Percentiles rank a stretch among this genome's conserved stretches.
Evolutionary conservation across 2,113 vertebrate genomes (phyloP).

Genomic region (rat (Rattus norvegicus)): GRCr8 NC_086021.1:31560501-31561000

Average conservation of each 20-base stretch:
- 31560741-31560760: rapidly evolving
- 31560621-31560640: neutral
- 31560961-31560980: neutral
- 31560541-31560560: rapidly evolving
- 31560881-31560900: rapidly evolving
- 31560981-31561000: neutral
- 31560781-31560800: neutral
- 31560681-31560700: neutral
- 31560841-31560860: rapidly evolving
- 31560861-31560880: neutral
- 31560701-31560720: rapidly evolving
- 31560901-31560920: neutral
- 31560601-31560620: neutral
- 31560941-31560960: neutral
- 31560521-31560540: neutral
- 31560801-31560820: too few relatives aligned
- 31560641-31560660: rapidly evolving
- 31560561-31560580: too few relatives aligned
- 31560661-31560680: neutral
- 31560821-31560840: too few relatives aligned
- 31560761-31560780: neutral
- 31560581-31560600: neutral
- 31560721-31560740: rapidly evolving
- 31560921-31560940: neutral
- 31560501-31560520: neutral